Evolutionary conservation across 2,888 invertebrate species (phyloP), one percentile per base, ranked within the genome.

Genomic region (Venusia cambrica): DNA sequence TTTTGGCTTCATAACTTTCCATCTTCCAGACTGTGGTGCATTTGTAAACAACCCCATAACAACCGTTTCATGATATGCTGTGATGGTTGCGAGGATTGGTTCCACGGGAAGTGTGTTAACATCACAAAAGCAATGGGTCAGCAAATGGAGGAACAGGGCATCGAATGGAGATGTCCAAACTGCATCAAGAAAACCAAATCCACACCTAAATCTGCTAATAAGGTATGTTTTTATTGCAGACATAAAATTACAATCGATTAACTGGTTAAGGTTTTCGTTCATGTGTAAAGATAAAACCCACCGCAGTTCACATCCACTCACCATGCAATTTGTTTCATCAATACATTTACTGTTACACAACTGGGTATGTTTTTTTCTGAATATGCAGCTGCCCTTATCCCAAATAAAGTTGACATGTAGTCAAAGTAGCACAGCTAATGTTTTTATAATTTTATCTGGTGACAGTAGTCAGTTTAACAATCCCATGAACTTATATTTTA

Each of bases 41-140:
- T 98, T 66, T 98, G 98, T 68, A 93, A 93, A 55, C 95, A 96
- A 66, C 98, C 98, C 0, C 97, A 97, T 72, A 96, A 97, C 62
- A 97, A 97, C 75, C 89, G 97, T 31, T 98, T 98, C 70, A 98
- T 98, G 98, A 98, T 98, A 59, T 97, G 97, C 73, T 98, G 98
- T 73, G 98, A 98, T 74, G 90, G 91, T 5, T 98, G 98, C 71
- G 95, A 97, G 69, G 97, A 98, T 68, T 98, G 98, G 98, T 98
- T 96, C 72, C 98, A 98, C 70, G 98, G 98, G n/a, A 95, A 94
- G 65, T 98, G 98, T 80, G 97, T 98, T 5, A 95, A 95, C 56
- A 94, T 98, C 20, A 96, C 96, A 8, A 93, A 96, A 85, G 91
- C 93, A 0, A 94, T 95, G 93, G 96, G 96, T 32, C 92, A 94